Conservation (phyloP, 2,113 vertebrate genomes). For the Pyrgilauda ruficollis region DNA sequence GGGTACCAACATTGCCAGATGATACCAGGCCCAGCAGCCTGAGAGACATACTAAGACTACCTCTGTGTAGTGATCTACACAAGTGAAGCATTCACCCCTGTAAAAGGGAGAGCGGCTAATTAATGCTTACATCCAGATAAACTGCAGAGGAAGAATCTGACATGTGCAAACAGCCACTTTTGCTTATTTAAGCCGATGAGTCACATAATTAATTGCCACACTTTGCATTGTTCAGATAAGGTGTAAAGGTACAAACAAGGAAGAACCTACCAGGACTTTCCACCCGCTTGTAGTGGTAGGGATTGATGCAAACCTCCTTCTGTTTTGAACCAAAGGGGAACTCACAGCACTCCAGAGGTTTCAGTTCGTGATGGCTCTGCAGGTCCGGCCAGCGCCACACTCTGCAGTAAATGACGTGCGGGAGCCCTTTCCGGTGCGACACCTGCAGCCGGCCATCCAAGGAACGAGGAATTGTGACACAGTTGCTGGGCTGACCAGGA, state of each 20-base stretch:
- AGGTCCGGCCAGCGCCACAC: constrained; percentile 98
- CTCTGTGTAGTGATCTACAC: not conserved
- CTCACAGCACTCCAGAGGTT: constrained; percentile 95
- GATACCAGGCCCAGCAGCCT: not conserved
- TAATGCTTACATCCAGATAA: constrained; percentile 5
- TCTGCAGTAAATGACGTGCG: constrained; percentile 92
- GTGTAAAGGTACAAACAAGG: constrained; percentile 12
- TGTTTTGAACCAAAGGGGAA: constrained; percentile 96
- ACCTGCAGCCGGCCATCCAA: constrained; percentile 93
- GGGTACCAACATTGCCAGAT: not conserved
- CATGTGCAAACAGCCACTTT: constrained; percentile 20
- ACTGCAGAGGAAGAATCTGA: not conserved
- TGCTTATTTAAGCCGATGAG: constrained; percentile 26
- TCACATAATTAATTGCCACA: constrained; percentile 13
- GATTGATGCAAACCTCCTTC: constrained; percentile 98
- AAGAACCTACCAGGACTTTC: constrained; percentile 91
- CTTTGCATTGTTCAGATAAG: constrained; percentile 27
- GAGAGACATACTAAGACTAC: not conserved
- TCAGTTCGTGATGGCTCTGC: constrained; percentile 97
- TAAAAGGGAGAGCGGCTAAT: constrained; percentile 8
- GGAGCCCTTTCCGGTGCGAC: constrained; percentile 93
- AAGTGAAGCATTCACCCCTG: not conserved
- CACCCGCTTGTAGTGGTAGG: constrained; percentile 97
- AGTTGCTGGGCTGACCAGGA: constrained; percentile 93
- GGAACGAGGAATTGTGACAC: constrained; percentile 95